Evolutionary conservation across 2,888 invertebrate genomes (phyloP).

Genomic region (Acleris literana): DNA sequence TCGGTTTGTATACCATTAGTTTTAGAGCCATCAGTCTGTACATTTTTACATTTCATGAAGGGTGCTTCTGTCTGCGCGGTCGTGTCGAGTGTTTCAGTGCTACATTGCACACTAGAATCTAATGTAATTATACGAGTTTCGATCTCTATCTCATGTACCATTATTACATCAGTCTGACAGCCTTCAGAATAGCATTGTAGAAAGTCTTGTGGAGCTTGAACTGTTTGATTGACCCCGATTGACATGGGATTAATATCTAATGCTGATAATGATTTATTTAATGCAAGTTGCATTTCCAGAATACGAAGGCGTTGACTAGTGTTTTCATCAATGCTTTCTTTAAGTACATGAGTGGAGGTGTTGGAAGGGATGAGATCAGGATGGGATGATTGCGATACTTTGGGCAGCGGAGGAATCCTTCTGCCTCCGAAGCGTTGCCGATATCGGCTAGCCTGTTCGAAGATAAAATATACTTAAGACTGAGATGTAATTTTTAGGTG

Average conservation of each 20-base stretch:
- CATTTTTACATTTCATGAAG: slow-evolving; percentile 67
- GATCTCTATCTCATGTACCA: slow-evolving; percentile 67
- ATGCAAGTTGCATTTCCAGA: slow-evolving; percentile 72
- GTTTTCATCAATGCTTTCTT: slow-evolving; percentile 58
- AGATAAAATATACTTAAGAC: slow-evolving; percentile 58
- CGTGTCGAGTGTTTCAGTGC: slow-evolving; percentile 63
- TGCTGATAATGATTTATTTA: slow-evolving; percentile 70
- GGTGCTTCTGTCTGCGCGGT: slow-evolving; percentile 68
- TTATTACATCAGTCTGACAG: slow-evolving; percentile 71
- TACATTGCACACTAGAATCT: slow-evolving; percentile 69
- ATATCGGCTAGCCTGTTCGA: slow-evolving; percentile 79
- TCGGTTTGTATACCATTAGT: slow-evolving; percentile 65
- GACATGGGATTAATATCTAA: slow-evolving; percentile 65
- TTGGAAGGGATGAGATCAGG: slow-evolving; percentile 61
- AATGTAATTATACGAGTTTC: slow-evolving; percentile 71
- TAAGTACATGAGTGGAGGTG: slow-evolving; percentile 48
- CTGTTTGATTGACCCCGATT: slow-evolving; percentile 67
- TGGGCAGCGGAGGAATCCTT: slow-evolving; percentile 63
- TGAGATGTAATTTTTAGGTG: slow-evolving; percentile 30
- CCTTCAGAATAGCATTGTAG: slow-evolving; percentile 66
- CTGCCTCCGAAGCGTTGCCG: slow-evolving; percentile 72
- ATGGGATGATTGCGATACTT: slow-evolving; percentile 57
- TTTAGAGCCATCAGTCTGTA: slow-evolving; percentile 60
- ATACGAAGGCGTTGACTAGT: slow-evolving; percentile 60
- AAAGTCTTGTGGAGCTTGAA: slow-evolving; percentile 71